Percentiles rank a stretch among this genome's conserved stretches.
phyloP scores from a whole-genome alignment of 1,140 invertebrate genomes.

The Diachasmimorpha longicaudata region DNA sequence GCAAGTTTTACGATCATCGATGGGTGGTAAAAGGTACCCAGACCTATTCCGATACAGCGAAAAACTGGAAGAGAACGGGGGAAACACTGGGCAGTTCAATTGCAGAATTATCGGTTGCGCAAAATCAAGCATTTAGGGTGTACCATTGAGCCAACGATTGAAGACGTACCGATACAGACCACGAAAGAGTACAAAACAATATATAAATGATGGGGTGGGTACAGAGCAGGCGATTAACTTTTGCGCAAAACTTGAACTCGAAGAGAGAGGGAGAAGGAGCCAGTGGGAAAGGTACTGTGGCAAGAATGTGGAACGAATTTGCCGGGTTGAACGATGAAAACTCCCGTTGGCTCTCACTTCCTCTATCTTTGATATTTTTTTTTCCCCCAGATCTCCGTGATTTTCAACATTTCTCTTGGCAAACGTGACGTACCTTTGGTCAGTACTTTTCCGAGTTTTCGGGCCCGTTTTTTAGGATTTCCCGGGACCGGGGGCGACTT shows the following conservation, averaged over 20 bases:
- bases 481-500: too few relatives aligned
- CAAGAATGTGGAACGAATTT: constrained; percentile 27
- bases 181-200: background rate
- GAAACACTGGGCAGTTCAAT: background rate
- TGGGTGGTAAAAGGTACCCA: background rate
- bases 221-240: constrained; percentile 15
- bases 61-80: background rate
- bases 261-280: background rate
- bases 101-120: background rate
- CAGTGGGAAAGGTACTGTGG: constrained; percentile 18
- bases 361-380: background rate
- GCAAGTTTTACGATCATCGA: background rate
- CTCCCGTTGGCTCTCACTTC: constrained; percentile 18
- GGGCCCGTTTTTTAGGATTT: background rate
- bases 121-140: background rate
- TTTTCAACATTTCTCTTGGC: background rate
- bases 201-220: background rate
- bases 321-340: constrained; percentile 21
- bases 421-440: background rate
- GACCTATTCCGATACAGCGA: background rate
- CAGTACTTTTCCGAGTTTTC: background rate
- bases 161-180: background rate
- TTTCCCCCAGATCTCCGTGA: background rate
- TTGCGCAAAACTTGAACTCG: constrained; percentile 11
- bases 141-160: background rate